Evolutionary conservation across 2,888 invertebrate species (phyloP).

Genomic region (Xanthorhoe designata): DNA sequence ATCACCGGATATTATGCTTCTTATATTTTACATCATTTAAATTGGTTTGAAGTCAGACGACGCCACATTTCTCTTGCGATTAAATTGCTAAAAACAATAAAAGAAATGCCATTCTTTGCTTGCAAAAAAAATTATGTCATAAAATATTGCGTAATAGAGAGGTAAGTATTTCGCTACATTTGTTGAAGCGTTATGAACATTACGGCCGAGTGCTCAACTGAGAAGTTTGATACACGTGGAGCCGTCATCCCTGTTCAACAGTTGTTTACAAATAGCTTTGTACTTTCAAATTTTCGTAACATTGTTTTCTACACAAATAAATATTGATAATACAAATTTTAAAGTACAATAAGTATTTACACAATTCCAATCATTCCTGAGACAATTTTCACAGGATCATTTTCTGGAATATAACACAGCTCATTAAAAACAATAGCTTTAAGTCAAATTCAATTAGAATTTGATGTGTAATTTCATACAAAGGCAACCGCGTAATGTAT

Average conservation of each 20-base stretch:
- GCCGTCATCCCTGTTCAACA: constrained; percentile 9
- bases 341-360: not conserved
- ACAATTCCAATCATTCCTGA: no score
- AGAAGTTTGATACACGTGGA: constrained; percentile 19
- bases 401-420: no score
- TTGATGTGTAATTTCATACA: no score
- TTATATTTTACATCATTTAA: constrained; percentile 37
- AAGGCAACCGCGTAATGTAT: no score
- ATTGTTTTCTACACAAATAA: constrained; percentile 17
- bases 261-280: constrained; percentile 17
- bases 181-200: constrained; percentile 37
- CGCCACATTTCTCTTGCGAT: constrained; percentile 26
- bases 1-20: constrained; percentile 38
- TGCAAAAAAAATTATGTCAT: constrained; percentile 37
- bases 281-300: not conserved
- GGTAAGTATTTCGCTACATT: constrained; percentile 37
- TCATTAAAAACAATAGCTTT: no score
- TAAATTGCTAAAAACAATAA: constrained; percentile 33
- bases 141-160: constrained; percentile 39
- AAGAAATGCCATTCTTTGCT: constrained; percentile 36
- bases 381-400: no score
- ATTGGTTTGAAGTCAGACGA: constrained; percentile 36
- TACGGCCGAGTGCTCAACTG: constrained; percentile 15
- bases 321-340: not conserved
- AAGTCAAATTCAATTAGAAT: no score